These are phyloP conservation scores for Orchestes rusci DNA, from an alignment of 2,888 invertebrate genomes.

Conservation along the genomic window DNA sequence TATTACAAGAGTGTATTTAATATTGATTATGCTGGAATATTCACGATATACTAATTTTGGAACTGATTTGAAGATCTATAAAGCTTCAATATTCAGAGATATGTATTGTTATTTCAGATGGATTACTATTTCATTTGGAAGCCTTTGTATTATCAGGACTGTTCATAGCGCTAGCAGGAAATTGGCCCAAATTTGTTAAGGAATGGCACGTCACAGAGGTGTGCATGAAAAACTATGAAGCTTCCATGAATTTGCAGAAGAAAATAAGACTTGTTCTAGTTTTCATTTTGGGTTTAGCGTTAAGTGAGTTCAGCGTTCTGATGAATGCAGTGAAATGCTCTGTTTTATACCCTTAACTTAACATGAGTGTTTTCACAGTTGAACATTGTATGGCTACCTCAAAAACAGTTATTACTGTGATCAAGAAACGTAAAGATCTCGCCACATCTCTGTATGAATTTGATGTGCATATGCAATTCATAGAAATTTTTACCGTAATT, in stretches of 20 bases:
- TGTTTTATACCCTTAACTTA: too few species aligned
- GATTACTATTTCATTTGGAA: constrained; percentile 13
- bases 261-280: constrained; percentile 5
- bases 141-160: constrained; percentile 13
- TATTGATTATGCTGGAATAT: too few species aligned
- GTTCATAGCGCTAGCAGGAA: constrained; percentile 19
- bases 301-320: constrained; percentile 8
- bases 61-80: too few species aligned
- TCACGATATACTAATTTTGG: too few species aligned
- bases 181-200: constrained; percentile 27
- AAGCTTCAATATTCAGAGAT: background rate
- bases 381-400: too few species aligned
- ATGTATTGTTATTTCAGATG: constrained; percentile 10
- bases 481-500: too few species aligned
- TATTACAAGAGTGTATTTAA: background rate
- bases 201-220: constrained; percentile 26
- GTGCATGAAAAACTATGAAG: constrained; percentile 22
- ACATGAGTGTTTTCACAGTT: too few species aligned
- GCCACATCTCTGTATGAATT: too few species aligned
- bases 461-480: too few species aligned
- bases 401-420: too few species aligned
- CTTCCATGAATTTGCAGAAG: constrained; percentile 18
- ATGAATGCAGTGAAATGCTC: too few species aligned
- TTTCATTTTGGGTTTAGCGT: constrained; percentile 4
- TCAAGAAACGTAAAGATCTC: too few species aligned